Percentiles rank a stretch among this genome's conserved stretches.
phyloP scores from a whole-genome alignment of 2,797 vertebrate genomes.

The Lacerta viridis region DNA sequence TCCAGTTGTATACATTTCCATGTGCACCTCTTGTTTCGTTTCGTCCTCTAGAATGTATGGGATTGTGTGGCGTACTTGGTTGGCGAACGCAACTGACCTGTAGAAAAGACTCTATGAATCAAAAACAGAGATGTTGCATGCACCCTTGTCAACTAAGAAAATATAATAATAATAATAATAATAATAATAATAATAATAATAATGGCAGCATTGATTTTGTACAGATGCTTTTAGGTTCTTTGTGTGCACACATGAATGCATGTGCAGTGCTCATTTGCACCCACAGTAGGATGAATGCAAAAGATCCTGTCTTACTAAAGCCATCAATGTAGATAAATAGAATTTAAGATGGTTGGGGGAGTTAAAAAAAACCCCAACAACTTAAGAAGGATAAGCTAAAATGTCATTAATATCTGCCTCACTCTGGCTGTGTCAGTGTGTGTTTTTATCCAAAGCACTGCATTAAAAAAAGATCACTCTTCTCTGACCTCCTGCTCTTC shows the following conservation, averaged over 20 bases:
- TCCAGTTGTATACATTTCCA: too few species aligned
- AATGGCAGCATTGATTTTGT: constrained; percentile 34
- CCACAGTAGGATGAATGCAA: constrained; percentile 3
- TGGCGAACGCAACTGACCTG: too few species aligned
- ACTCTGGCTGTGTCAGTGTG: constrained; percentile 39
- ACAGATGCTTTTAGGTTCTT: constrained; percentile 12
- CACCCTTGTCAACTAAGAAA: not conserved
- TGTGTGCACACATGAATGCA: not conserved
- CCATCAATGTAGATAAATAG: constrained; percentile 50
- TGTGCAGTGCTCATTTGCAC: not conserved
- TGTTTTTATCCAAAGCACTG: constrained; percentile 62
- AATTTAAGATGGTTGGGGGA: not conserved
- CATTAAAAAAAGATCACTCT: constrained; percentile 74
- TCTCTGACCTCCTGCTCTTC: constrained; percentile 65
- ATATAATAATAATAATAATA: too few species aligned
- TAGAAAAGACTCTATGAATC: too few species aligned
- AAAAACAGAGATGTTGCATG: too few species aligned
- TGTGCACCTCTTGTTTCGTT: too few species aligned
- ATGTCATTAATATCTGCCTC: constrained; percentile 69
- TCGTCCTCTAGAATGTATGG: too few species aligned
- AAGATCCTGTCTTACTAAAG: constrained; percentile 35
- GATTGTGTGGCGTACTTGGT: too few species aligned
- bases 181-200: too few species aligned
- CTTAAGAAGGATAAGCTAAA: constrained; percentile 49
- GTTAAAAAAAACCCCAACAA: not conserved